Base-by-base conservation (phyloP, 1,140 invertebrate species). In the Diploscapter pachys region DNA sequence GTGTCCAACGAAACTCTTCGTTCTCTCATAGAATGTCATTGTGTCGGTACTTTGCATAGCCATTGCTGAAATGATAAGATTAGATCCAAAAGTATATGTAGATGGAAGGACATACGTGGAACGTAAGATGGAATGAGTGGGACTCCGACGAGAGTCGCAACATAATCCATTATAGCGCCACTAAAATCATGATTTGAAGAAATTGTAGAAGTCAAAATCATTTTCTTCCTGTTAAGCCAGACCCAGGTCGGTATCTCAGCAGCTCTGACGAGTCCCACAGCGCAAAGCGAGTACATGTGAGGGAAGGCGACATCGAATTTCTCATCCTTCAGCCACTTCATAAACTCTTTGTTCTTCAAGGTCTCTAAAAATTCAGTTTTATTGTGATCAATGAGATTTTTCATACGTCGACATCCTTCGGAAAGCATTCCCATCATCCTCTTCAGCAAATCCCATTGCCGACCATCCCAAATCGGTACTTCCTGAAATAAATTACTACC, bases 291-390 rank as follows among this genome's bases (percentile, higher is more conserved):
- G 67, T 66, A 78, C 71, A 78, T 77, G n/a, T 77, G 56, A 56
- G 64, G 63, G 13, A 74, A 76, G 67, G 77, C 77, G 3, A 78
- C 51, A 64, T 78, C 77, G 53, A 76, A 78, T 53, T 78, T 77
- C 8, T 70, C 67, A 51, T 70, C 59, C 52, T 77, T 70, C 68
- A 78, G 52, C 54, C 64, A 73, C n/a, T 66, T 66, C 73, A 78
- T 72, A 54, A 78, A 76, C 50, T 71, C 67, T 31, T 76, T 78
- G 75, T 78, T 72, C 49, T 53, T 56, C n/a, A 74, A 8, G 4
- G 64, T 76, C n/a, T 31, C 9, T 66, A 4, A 61, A 75, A 6
- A 64, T 13, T 54, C 5, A 48, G n/a, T 9, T 49, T 4, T 3
- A 71, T 31, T 8, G 67, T 13, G 31, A 11, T 59, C 9, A 11